phyloP scores from a whole-genome alignment of 1,140 invertebrate genomes.

The Tribolium castaneum region DNA sequence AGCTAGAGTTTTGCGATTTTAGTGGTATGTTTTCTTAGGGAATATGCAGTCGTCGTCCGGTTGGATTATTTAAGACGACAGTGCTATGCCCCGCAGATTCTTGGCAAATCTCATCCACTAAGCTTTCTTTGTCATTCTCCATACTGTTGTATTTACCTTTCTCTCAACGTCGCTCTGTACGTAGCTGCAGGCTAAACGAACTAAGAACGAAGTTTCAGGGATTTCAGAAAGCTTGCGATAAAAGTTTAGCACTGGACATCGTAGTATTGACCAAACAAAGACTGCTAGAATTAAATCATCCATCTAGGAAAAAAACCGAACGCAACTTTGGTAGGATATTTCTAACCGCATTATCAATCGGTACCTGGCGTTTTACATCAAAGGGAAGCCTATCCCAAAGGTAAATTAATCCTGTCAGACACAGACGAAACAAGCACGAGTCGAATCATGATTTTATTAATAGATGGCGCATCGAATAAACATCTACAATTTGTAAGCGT shows the following conservation, averaged over 20 bases:
- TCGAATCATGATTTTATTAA: conserved; percentile 58
- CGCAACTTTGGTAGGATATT: background rate
- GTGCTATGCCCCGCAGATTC: conserved; percentile 48
- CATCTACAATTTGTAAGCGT: conserved; percentile 53
- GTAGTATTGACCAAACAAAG: conserved; percentile 45
- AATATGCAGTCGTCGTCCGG: conserved; percentile 45
- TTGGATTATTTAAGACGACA: conserved; percentile 52
- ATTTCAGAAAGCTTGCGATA: conserved; percentile 51
- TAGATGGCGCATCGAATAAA: conserved; percentile 57
- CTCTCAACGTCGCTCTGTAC: conserved; percentile 33
- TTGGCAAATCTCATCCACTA: conserved; percentile 48
- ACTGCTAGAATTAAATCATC: conserved; percentile 42
- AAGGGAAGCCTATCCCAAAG: conserved; percentile 49
- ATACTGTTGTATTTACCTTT: conserved; percentile 50
- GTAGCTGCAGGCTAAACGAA: conserved; percentile 53
- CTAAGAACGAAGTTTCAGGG: conserved; percentile 56
- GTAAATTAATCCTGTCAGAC: conserved; percentile 57
- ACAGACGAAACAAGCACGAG: conserved; percentile 47
- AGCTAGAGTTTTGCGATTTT: conserved; percentile 23
- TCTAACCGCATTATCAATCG: background rate
- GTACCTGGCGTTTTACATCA: conserved; percentile 43
- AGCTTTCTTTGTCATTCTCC: conserved; percentile 48
- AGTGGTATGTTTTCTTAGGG: conserved; percentile 27
- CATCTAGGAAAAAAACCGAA: conserved; percentile 30
- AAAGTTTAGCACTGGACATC: conserved; percentile 51